Evolutionary conservation across 1,140 invertebrate species (phyloP), one percentile per base, ranked within the genome.

Genomic region (Phortica variegata): DNA sequence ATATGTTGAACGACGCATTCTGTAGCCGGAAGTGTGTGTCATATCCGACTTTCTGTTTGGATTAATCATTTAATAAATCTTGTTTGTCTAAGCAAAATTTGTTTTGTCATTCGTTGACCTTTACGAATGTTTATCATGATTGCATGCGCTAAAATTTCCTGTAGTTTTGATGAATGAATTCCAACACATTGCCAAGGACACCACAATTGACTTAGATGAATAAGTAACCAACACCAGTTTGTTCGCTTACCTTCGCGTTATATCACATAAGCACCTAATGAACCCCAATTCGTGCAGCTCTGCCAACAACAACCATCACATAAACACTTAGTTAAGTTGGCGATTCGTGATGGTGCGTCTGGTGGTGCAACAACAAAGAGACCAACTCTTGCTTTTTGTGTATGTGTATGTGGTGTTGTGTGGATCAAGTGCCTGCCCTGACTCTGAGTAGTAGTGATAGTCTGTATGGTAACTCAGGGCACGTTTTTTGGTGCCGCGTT

Each of bases 61-160:
- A 26, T 26, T 26, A 26, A 10, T 26, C 23, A 26, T 26, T 26
- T 6, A 26, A 6, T 26, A 26, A 26, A 10, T n/a, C n/a, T n/a
- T n/a, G n/a, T n/a, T n/a, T n/a, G n/a, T n/a, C n/a, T n/a, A n/a
- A n/a, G n/a, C n/a, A n/a, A n/a, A n/a, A n/a, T n/a, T n/a, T n/a
- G n/a, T n/a, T 33, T 56, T 66, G 63, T 66, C 63, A 68, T 66
- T 66, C 49, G 60, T 60, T 66, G 63, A 66, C 63, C 63, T 66
- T 66, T 66, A 68, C 44, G 10, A n/a, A n/a, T n/a, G n/a, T n/a
- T n/a, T n/a, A n/a, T n/a, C n/a, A n/a, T n/a, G n/a, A n/a, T n/a
- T n/a, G n/a, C n/a, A n/a, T n/a, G n/a, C n/a, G n/a, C n/a, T n/a
- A n/a, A n/a, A n/a, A n/a, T n/a, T n/a, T n/a, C n/a, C n/a, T n/a